Evolutionary conservation across 2,888 invertebrate species (phyloP).

Genomic region (Apodemia mormo): DNA sequence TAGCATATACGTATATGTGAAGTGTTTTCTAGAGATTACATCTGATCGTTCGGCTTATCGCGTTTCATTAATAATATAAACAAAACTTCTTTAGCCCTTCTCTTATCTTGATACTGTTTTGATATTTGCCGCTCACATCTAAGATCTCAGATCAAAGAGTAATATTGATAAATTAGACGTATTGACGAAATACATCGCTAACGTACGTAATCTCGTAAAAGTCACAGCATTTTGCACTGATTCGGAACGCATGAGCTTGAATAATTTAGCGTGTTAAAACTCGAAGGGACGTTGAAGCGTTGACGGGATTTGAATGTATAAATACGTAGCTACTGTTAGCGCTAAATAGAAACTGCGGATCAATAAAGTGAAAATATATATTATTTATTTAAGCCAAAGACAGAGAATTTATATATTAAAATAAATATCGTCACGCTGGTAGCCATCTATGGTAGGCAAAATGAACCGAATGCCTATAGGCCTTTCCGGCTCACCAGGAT

Average conservation of each 20-base stretch:
- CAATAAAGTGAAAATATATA: not conserved
- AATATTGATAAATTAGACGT: not conserved
- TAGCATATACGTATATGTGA: too few relatives aligned
- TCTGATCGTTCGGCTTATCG: too few relatives aligned
- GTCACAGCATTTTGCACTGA: conserved; percentile 5
- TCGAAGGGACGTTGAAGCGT: not conserved
- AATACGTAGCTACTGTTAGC: conserved; percentile 6
- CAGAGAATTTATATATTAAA: too few relatives aligned
- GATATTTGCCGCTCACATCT: not conserved
- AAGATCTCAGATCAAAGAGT: not conserved
- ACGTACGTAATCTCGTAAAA: not conserved
- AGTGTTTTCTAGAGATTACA: too few relatives aligned
- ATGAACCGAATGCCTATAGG: too few relatives aligned
- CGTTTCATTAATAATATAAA: too few relatives aligned
- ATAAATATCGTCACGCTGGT: too few relatives aligned
- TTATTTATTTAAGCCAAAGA: not conserved
- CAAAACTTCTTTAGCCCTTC: too few relatives aligned
- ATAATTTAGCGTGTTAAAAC: conserved; percentile 14
- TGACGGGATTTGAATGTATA: conserved; percentile 15
- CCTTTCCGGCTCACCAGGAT: too few relatives aligned
- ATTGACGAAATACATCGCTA: not conserved
- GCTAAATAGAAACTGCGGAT: not conserved
- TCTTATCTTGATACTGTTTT: not conserved
- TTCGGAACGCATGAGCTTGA: conserved; percentile 3
- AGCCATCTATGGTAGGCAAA: too few relatives aligned